Base-by-base conservation (phyloP, 2,888 invertebrate species). In the Rhingia rostrata region DNA sequence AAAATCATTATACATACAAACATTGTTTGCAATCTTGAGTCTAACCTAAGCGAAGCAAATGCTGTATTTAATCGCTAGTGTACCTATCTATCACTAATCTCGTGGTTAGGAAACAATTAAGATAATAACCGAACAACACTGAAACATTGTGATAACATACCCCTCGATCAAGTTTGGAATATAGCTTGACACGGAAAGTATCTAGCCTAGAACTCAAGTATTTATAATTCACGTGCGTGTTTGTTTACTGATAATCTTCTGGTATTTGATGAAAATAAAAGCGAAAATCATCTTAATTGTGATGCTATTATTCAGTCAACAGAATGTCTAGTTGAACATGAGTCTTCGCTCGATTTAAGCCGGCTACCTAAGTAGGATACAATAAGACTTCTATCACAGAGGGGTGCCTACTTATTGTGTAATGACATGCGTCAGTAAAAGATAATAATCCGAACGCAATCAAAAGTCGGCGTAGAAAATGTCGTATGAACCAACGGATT, bases 71-170 rank as follows among this genome's bases (percentile, higher is more conserved):
- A 22, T 22, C 22, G 22, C 22, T 22, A 22, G 1, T 22, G 22
- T 22, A 22, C 22, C 22, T 22, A 56, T 37, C n/a, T 56, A 37
- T 22, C 22, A 9, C 22, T 37, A 37, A 56, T 56, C 33, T 56
- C 32, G 22, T 56, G 56, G 37, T 56, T 56, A 1, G 22, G 14
- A 37, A 56, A 56, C 37, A 56, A 56, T 56, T 56, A 37, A 56
- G 56, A 56, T 56, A 56, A 56, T 39, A 56, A 39, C 37, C 37
- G 37, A 56, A 56, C 56, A 56, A 56, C 56, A 12, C 56, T 56
- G 14, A 12, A 56, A 12, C 14, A 39, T 37, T 35, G 37, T 14
- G 56, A 56, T 56, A 56, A 56, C 56, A 22, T 56, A 5, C 32
- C 9, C 37, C 56, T 32, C 56, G 2, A 35, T 12, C n/a, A 2